These are phyloP conservation scores for Pseudoips prasinana DNA, from an alignment of 2,888 invertebrate genomes.

Conservation along the genomic window DNA sequence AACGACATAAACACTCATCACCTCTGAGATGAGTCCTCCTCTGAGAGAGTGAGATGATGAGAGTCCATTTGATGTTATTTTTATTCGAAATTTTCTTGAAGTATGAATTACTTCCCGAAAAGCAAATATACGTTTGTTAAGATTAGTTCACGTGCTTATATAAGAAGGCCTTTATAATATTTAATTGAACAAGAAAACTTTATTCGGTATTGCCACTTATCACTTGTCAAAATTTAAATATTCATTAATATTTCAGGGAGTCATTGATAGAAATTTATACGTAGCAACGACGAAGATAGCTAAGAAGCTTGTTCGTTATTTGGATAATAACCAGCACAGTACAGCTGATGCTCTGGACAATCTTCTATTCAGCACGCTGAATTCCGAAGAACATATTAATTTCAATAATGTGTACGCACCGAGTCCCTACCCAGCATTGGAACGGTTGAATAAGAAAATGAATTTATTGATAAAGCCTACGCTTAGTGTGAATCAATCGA, in stretches of 20 bases:
- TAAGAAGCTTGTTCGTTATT: constrained; percentile 42
- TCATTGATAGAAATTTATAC: constrained; percentile 56
- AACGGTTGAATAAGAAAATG: constrained; percentile 43
- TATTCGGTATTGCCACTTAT: too few species aligned
- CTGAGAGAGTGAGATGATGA: too few species aligned
- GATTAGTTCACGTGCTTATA: too few species aligned
- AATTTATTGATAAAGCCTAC: constrained; percentile 64
- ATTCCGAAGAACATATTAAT: constrained; percentile 48
- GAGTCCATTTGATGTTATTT: too few species aligned
- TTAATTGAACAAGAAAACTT: too few species aligned
- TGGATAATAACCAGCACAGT: constrained; percentile 46
- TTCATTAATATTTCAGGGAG: constrained; percentile 58
- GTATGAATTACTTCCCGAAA: too few species aligned
- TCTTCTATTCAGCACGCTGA: constrained; percentile 43
- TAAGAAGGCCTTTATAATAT: too few species aligned
- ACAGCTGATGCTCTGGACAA: constrained; percentile 43
- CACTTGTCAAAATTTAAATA: too few species aligned
- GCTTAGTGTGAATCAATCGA: constrained; percentile 56
- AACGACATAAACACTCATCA: too few species aligned
- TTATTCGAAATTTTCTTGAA: too few species aligned
- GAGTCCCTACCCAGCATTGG: constrained; percentile 50
- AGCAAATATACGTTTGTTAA: too few species aligned
- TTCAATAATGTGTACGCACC: constrained; percentile 62
- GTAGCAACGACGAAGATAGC: constrained; percentile 40
- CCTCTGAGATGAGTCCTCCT: too few species aligned